Conservation (phyloP, 1,140 invertebrate genomes). For the Zaprionus africanus region DNA sequence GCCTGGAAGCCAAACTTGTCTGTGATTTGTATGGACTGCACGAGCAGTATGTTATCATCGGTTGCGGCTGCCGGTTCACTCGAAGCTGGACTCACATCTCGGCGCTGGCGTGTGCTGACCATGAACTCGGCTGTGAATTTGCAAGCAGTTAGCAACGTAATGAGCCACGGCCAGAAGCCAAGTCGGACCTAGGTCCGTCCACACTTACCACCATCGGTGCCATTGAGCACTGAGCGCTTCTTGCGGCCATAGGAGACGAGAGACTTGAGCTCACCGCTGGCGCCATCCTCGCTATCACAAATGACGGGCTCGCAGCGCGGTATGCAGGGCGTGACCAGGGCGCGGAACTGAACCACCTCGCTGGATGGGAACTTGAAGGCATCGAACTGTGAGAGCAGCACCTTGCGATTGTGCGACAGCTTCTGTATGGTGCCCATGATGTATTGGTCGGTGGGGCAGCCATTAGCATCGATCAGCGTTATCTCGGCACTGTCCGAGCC, state of each 20-base stretch:
- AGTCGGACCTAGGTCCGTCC: neutral
- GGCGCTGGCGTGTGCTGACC: constrained; percentile 71
- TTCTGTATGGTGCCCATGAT: constrained; percentile 97
- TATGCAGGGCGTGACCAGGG: constrained; percentile 96
- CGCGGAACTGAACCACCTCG: constrained; percentile 96
- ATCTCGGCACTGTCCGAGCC: constrained; percentile 96
- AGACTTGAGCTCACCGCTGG: constrained; percentile 91
- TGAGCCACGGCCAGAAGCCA: constrained; percentile 22
- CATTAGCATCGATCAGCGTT: constrained; percentile 94
- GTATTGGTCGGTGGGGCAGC: constrained; percentile 96
- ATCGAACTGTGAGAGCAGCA: constrained; percentile 95
- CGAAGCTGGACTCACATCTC: constrained; percentile 64
- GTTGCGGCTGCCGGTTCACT: constrained; percentile 65
- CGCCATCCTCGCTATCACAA: constrained; percentile 91
- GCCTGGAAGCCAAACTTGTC: constrained; percentile 94
- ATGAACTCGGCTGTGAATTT: constrained; percentile 73
- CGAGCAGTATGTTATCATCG: constrained; percentile 93
- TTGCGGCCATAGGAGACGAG: constrained; percentile 91
- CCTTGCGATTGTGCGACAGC: constrained; percentile 89
- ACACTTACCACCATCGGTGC: constrained; percentile 74
- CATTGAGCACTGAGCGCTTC: constrained; percentile 75
- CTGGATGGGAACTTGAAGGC: constrained; percentile 98
- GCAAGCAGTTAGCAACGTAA: constrained; percentile 56
- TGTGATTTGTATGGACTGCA: constrained; percentile 95
- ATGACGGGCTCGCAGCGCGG: constrained; percentile 95